Evolutionary conservation across 1,140 invertebrate species (phyloP), one percentile per base, ranked within the genome.

Genomic region (Drosophila mayri): DNA sequence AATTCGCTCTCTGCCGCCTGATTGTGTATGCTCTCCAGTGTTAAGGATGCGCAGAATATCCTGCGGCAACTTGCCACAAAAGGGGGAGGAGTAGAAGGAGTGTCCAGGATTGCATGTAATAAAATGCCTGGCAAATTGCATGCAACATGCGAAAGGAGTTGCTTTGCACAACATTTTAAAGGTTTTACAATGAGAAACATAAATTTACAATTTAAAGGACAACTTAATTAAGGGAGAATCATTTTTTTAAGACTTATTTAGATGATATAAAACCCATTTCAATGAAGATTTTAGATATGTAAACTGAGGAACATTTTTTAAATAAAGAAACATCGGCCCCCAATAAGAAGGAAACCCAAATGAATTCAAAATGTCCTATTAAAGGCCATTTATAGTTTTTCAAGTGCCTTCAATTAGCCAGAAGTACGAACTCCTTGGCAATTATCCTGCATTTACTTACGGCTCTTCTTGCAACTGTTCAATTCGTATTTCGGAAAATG

Each of bases 41-140:
- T 55, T 65, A 88, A 90, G 84, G 84, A 90, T 88, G 84, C 85
- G 84, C 85, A 81, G 85, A 68, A 88, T 88, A 72, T 88, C 84
- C 84, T 88, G 84, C 84, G 84, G 84, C 77, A 74, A 59, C 60
- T 67, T 47, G 58, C 14, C 55, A 35, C 60, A 60, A 38, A 37
- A 35, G 38, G 30, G 67, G 35, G 18, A 16, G 35, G 32, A 3
- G 20, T 10, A 20, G 49, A 30, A 72, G 67, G 32, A 50, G 35
- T 66, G 18, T 16, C 16, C 32, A 44, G 37, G 18, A 50, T 47
- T 57, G 64, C 65, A 81, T 76, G 79, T 67, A 63, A 77, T 67
- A 63, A 85, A 85, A 85, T 80, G 63, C 78, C 81, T 81, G 59
- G 59, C 68, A 79, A 84, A 63, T 79, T 68, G 65, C 76, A 76